Percentiles rank a stretch among this genome's conserved stretches.
These are phyloP conservation scores for Dasyornis broadbenti DNA, from an alignment of 2,113 vertebrate species.

Conservation along the genomic window DNA sequence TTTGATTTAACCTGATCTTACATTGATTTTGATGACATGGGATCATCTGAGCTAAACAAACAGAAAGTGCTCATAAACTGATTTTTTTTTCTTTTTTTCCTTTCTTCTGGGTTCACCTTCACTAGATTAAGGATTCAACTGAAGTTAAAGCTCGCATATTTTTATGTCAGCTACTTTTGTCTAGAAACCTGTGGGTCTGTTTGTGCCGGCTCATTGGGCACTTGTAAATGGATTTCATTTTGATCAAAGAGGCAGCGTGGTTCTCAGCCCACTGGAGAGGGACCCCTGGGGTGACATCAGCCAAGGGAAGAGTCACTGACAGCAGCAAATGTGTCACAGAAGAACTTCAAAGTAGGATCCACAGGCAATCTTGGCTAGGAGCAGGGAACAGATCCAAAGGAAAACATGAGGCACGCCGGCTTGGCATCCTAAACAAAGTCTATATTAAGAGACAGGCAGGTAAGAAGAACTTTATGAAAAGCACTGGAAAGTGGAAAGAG, in stretches of 20 bases:
- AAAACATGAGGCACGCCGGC: slow-evolving; percentile 48
- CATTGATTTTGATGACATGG: neutral
- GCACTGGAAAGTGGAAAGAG: neutral
- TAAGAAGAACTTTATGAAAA: neutral
- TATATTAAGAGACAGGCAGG: slow-evolving; percentile 17
- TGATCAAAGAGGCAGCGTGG: neutral
- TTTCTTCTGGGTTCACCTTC: neutral
- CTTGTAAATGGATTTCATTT: slow-evolving; percentile 14
- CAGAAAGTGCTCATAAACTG: neutral
- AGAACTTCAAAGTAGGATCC: slow-evolving; percentile 29
- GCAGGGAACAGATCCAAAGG: slow-evolving; percentile 10
- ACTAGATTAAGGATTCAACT: neutral
- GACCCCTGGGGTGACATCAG: neutral
- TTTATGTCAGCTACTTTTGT: neutral
- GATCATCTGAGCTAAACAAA: neutral
- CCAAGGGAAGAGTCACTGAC: neutral
- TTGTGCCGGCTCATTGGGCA: neutral
- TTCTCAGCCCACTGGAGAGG: neutral
- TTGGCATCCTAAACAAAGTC: slow-evolving; percentile 21
- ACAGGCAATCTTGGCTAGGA: neutral
- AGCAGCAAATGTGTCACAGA: neutral
- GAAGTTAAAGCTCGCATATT: neutral
- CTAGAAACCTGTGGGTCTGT: neutral
- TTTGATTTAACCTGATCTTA: neutral
- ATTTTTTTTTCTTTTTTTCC: neutral